phyloP scores from a whole-genome alignment of 2,797 vertebrate genomes.

The Artibeus lituratus region DNA sequence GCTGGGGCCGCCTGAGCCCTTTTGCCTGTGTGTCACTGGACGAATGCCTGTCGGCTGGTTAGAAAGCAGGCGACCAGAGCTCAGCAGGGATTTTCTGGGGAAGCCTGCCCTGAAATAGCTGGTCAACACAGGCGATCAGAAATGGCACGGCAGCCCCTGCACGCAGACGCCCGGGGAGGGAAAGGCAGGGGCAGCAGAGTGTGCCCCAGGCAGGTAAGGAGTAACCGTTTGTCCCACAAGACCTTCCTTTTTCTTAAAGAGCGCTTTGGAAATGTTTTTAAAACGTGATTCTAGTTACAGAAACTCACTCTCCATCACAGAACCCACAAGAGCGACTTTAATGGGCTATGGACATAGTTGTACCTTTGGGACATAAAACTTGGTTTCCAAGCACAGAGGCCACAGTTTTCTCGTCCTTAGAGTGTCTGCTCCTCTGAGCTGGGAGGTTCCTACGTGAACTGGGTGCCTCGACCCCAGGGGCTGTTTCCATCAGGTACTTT shows the following conservation, averaged over 20 bases:
- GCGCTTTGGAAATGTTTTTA: not conserved
- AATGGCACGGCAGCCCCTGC: accelerated
- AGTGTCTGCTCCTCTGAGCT: not conserved
- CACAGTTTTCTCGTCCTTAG: not conserved
- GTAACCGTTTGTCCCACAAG: not conserved
- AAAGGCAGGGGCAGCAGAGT: no score
- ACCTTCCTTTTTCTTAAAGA: not conserved
- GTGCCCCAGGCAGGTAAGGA: not conserved
- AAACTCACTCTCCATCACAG: not conserved
- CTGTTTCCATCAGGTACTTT: not conserved
- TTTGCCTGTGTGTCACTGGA: not conserved
- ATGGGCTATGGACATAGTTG: not conserved
- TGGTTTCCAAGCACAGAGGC: not conserved
- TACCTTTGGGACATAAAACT: not conserved
- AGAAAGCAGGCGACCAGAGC: not conserved
- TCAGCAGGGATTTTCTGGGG: not conserved
- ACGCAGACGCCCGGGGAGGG: no score
- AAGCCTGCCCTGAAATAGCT: not conserved
- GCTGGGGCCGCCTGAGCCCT: not conserved
- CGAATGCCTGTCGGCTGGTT: not conserved
- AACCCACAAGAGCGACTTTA: not conserved
- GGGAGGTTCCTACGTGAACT: not conserved
- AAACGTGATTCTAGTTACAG: not conserved
- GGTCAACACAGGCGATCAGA: not conserved
- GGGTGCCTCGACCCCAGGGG: not conserved